phyloP scores from a whole-genome alignment of 2,113 vertebrate species.

The Passer montanus region DNA sequence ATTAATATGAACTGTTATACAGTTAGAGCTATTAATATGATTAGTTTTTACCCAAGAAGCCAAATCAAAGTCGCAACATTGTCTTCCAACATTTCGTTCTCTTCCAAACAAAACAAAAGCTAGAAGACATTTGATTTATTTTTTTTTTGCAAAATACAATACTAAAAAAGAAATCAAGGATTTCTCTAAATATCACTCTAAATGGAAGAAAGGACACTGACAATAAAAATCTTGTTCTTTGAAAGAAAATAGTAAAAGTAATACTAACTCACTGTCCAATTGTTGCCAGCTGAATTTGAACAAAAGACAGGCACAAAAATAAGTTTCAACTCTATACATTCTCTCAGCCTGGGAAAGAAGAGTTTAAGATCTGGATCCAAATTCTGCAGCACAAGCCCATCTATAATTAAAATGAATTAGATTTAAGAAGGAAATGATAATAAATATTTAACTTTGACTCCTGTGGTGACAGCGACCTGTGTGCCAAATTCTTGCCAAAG shows the following conservation, averaged over 20 bases:
- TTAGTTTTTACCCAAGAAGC: neutral
- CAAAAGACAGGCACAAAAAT: neutral
- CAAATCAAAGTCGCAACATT: neutral
- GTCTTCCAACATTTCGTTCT: neutral
- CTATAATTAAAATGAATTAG: conserved; percentile 23
- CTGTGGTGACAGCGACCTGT: neutral
- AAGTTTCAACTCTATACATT: neutral
- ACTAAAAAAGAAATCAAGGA: neutral
- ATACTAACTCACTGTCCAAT: neutral
- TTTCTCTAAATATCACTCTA: neutral
- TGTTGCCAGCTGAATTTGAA: neutral
- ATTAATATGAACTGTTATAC: neutral
- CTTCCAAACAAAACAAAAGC: neutral
- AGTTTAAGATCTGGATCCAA: neutral
- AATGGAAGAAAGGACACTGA: neutral
- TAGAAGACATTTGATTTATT: neutral
- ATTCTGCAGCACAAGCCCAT: neutral
- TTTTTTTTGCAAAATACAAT: neutral
- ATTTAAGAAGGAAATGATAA: neutral
- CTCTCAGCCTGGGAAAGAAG: neutral
- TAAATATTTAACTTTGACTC: neutral
- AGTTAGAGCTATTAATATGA: neutral
- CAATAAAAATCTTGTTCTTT: neutral
- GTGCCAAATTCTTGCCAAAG: neutral
- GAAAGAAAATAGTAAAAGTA: neutral